Conservation (phyloP, 2,113 vertebrate genomes). For the Microcebus ravelobensis region DNA sequence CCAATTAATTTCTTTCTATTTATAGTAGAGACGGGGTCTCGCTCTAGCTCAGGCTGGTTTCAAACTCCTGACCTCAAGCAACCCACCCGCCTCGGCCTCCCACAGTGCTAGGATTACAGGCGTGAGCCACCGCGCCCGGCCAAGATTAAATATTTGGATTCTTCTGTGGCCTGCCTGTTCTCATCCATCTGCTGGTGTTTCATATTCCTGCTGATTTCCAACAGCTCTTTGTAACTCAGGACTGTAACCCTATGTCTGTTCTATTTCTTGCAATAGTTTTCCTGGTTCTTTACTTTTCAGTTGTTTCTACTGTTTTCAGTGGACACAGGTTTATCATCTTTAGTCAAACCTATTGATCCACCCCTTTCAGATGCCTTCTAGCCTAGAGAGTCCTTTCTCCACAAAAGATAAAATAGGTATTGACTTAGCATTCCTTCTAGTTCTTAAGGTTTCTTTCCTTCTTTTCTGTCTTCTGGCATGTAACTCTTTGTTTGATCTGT, state of each 20-base stretch:
- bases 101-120: too few relatives aligned
- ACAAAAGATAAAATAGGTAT: constrained; percentile 24
- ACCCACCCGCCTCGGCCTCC: too few relatives aligned
- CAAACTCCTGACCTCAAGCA: too few relatives aligned
- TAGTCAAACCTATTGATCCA: neutral
- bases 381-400: constrained; percentile 30
- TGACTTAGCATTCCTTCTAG: constrained; percentile 12
- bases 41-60: too few relatives aligned
- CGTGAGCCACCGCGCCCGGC: too few relatives aligned
- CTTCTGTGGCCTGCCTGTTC: neutral
- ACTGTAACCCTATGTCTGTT: constrained; percentile 29
- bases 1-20: too few relatives aligned
- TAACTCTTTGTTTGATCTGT: constrained; percentile 11
- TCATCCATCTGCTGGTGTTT: neutral
- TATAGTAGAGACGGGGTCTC: too few relatives aligned
- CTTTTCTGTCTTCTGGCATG: neutral
- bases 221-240: neutral
- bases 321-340: neutral
- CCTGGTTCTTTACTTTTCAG: constrained; percentile 47
- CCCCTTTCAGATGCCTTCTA: neutral
- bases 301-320: constrained; percentile 39
- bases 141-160: neutral
- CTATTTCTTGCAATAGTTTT: neutral
- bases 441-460: constrained; percentile 1
- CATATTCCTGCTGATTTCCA: neutral